A percentile compares a stretch with the other conserved stretches of the same genome.
These are phyloP conservation scores for Muraenolepis orangiensis DNA, from an alignment of 2,797 vertebrate species.

Conservation along the genomic window DNA sequence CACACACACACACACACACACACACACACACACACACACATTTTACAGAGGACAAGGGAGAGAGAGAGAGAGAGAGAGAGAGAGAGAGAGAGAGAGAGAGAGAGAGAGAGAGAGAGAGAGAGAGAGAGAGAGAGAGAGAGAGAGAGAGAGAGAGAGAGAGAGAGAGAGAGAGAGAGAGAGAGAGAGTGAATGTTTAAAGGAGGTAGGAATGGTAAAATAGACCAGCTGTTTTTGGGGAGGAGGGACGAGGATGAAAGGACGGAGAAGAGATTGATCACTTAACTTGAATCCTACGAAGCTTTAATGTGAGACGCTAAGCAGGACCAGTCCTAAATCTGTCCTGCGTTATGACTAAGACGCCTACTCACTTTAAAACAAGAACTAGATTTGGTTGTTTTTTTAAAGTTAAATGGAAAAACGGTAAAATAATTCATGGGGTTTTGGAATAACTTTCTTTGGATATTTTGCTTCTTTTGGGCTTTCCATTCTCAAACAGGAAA, in stretches of 20 bases:
- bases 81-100: background rate
- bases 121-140: background rate
- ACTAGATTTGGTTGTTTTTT: background rate
- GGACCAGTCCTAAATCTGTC: conserved; percentile 25
- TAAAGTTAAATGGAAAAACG: background rate
- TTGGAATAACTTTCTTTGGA: conserved; percentile 41
- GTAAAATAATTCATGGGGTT: conserved; percentile 15
- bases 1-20: background rate
- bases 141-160: background rate
- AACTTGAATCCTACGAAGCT: conserved; percentile 30
- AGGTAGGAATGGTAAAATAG: background rate
- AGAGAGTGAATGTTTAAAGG: background rate
- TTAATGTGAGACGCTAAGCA: conserved; percentile 15
- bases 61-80: background rate
- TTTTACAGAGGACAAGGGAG: no score
- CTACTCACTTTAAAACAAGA: conserved; percentile 6
- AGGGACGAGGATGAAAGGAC: background rate
- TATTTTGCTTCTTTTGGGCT: conserved; percentile 37
- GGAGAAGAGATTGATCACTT: conserved; percentile 7
- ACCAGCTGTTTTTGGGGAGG: background rate
- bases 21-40: no score
- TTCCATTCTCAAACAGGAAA: conserved; percentile 38
- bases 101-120: background rate
- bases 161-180: background rate
- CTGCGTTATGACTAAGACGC: conserved; percentile 17